phyloP scores from a whole-genome alignment of 2,113 vertebrate species.

The Brachyhypopomus gauderio region DNA sequence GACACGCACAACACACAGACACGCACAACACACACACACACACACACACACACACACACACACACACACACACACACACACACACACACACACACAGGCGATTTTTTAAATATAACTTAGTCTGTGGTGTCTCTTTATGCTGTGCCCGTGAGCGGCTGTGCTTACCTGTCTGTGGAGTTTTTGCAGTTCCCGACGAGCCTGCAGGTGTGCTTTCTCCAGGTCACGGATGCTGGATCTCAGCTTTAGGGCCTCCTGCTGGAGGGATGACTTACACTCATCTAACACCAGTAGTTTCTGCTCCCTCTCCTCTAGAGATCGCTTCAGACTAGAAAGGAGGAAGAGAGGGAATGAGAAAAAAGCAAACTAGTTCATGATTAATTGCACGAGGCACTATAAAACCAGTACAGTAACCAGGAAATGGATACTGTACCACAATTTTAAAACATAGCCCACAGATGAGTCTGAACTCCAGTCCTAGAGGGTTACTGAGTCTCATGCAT shows the following conservation, averaged over 20 bases:
- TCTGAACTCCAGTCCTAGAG: not conserved
- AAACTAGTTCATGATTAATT: not conserved
- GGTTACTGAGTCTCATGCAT: too few relatives aligned
- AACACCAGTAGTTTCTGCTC: constrained; percentile 73
- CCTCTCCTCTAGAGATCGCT: constrained; percentile 73
- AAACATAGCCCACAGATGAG: not conserved
- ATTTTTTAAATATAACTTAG: too few relatives aligned
- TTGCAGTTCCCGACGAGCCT: constrained; percentile 73
- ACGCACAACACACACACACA: too few relatives aligned
- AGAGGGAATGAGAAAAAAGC: not conserved
- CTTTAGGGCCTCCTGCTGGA: constrained; percentile 67
- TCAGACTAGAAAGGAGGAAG: constrained; percentile 66
- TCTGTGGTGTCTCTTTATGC: too few relatives aligned
- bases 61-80: not conserved
- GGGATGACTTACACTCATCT: constrained; percentile 67
- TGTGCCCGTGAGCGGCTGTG: not conserved
- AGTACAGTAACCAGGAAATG: too few relatives aligned
- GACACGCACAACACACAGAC: too few relatives aligned
- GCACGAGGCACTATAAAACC: too few relatives aligned
- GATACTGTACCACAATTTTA: not conserved
- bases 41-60: too few relatives aligned
- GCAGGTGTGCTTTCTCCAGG: constrained; percentile 69
- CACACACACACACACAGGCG: not conserved
- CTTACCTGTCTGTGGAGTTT: constrained; percentile 78
- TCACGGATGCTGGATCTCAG: constrained; percentile 72